Percentiles rank a stretch among this genome's conserved stretches.
Evolutionary conservation across 2,888 invertebrate genomes (phyloP).

Genomic region (Ophioninae sp.): DNA sequence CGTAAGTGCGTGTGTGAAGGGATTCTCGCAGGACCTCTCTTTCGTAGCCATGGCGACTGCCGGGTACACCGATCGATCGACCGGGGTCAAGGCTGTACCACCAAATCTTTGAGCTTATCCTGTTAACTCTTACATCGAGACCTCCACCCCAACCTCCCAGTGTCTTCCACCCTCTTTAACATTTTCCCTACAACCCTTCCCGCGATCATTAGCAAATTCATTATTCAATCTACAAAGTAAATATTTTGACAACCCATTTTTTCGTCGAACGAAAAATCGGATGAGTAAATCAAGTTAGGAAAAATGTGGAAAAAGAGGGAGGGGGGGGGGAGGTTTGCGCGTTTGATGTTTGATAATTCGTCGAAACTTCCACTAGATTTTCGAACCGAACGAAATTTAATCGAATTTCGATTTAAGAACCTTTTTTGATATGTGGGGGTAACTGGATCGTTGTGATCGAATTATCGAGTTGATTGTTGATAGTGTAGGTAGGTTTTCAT

Average conservation of each 20-base stretch:
- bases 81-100: slow-evolving; percentile 79
- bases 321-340: neutral
- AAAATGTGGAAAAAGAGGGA: neutral
- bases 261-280: neutral
- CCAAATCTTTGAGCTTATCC: slow-evolving; percentile 54
- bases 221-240: slow-evolving; percentile 1
- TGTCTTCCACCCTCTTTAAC: neutral
- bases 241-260: neutral
- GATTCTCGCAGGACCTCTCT: slow-evolving; percentile 66
- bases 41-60: slow-evolving; percentile 80
- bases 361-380: neutral
- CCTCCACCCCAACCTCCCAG: neutral
- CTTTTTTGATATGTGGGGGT: neutral
- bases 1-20: slow-evolving; percentile 58
- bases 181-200: neutral
- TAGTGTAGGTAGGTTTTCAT: neutral
- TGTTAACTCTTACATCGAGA: slow-evolving; percentile 22
- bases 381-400: neutral
- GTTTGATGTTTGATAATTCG: neutral
- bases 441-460: neutral
- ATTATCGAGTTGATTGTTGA: neutral
- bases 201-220: neutral
- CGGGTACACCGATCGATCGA: slow-evolving; percentile 79
- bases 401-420: neutral
- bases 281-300: neutral